Percentiles rank a stretch among this genome's conserved stretches.
Evolutionary conservation across 2,888 invertebrate species (phyloP).

Genomic region (Tanaodytes sp.): DNA sequence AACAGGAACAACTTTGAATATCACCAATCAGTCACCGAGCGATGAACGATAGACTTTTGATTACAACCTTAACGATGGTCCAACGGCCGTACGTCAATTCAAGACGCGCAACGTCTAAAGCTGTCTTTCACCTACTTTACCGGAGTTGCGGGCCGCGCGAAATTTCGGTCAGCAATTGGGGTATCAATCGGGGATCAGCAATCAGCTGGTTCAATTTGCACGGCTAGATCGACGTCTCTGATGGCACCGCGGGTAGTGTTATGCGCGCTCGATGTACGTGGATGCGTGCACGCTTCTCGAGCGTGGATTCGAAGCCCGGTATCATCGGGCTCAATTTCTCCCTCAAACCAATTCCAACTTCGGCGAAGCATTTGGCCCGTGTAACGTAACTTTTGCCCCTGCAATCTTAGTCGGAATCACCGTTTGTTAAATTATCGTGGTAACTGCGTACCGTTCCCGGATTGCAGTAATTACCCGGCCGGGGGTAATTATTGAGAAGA

Average conservation of each 20-base stretch:
- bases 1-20: constrained; percentile 8
- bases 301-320: constrained; percentile 50
- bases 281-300: constrained; percentile 39
- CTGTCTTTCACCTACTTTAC: constrained; percentile 31
- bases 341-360: constrained; percentile 71
- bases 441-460: constrained; percentile 69
- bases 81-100: too few species aligned
- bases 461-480: constrained; percentile 71
- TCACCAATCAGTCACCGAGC: constrained; percentile 5
- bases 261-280: constrained; percentile 41
- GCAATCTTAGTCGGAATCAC: constrained; percentile 72
- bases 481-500: constrained; percentile 71
- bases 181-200: constrained; percentile 44
- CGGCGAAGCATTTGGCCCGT: constrained; percentile 58
- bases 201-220: constrained; percentile 55
- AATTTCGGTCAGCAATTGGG: constrained; percentile 30
- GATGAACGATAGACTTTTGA: constrained; percentile 4
- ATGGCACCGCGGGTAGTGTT: constrained; percentile 39
- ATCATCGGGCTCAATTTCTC: constrained; percentile 55
- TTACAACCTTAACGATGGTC: not conserved
- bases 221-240: constrained; percentile 39
- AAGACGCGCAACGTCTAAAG: too few species aligned
- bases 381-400: constrained; percentile 68
- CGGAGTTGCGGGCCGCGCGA: constrained; percentile 8
- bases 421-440: constrained; percentile 71